A percentile compares a stretch with the other conserved stretches of the same genome.
Conservation (phyloP, 2,113 vertebrate species). For the Aspiorhynchus laticeps region DNA sequence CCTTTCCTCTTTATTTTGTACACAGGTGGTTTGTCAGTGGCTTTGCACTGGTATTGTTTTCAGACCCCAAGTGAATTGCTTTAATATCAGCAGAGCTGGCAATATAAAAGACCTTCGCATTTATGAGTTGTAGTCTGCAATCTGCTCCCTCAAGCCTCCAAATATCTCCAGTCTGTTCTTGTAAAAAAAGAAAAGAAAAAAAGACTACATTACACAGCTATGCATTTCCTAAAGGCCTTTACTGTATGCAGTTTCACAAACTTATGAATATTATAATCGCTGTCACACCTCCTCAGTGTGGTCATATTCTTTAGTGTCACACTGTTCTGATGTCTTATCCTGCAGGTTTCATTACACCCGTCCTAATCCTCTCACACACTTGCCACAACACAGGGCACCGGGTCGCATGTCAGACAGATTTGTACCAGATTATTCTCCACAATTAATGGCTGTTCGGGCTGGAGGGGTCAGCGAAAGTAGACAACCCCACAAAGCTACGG, state of each 20-base stretch:
- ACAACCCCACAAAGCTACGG: conserved; percentile 97
- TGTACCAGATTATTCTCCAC: conserved; percentile 99
- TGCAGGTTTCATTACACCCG: conserved; percentile 84
- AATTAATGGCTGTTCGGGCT: conserved; percentile 99
- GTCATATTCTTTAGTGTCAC: not conserved
- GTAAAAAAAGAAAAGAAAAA: not conserved
- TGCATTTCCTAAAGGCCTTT: not conserved
- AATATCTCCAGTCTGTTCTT: conserved; percentile 17
- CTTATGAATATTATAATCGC: not conserved
- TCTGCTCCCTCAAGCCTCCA: not conserved
- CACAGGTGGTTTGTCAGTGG: conserved; percentile 67
- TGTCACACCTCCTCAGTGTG: not conserved
- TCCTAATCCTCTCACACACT: conserved; percentile 92
- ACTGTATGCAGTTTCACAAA: not conserved
- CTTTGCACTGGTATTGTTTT: conserved; percentile 61
- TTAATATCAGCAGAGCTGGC: conserved; percentile 38
- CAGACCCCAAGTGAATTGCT: conserved; percentile 27
- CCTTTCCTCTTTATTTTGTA: conserved; percentile 1
- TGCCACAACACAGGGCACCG: conserved; percentile 98
- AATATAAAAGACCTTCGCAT: conserved; percentile 12
- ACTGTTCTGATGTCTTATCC: conserved; percentile 25
- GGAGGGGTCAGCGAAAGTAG: conserved; percentile 86
- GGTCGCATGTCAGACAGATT: conserved; percentile 99
- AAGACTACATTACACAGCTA: not conserved
- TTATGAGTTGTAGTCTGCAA: not conserved